phyloP scores from a whole-genome alignment of 2,888 invertebrate genomes.

The Geotrupes spiniger region DNA sequence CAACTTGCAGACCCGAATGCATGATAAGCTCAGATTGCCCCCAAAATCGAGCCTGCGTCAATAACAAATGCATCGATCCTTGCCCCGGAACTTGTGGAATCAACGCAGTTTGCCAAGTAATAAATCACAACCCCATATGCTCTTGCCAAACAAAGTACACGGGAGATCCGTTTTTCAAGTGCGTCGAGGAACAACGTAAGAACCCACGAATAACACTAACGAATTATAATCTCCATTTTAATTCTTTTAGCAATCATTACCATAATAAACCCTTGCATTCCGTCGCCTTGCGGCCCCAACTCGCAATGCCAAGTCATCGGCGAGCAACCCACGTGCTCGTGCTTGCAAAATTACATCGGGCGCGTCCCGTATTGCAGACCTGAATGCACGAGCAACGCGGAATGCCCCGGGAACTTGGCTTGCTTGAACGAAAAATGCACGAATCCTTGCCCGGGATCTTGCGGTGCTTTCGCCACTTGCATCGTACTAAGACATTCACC shows the following conservation, averaged over 20 bases:
- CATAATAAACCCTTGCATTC: conserved; percentile 70
- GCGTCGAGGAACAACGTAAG: conserved; percentile 68
- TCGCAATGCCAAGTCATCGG: conserved; percentile 77
- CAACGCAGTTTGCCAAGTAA: conserved; percentile 77
- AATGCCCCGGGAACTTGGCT: conserved; percentile 79
- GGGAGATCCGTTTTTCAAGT: conserved; percentile 80
- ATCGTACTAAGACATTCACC: conserved; percentile 81
- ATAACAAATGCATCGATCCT: conserved; percentile 77
- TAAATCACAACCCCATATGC: conserved; percentile 84
- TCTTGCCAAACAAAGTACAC: conserved; percentile 71
- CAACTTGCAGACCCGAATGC: conserved; percentile 76
- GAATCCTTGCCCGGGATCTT: conserved; percentile 83
- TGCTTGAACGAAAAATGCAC: conserved; percentile 79
- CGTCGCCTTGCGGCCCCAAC: conserved; percentile 82
- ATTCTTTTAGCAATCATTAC: conserved; percentile 23
- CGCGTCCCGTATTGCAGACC: conserved; percentile 83
- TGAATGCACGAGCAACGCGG: conserved; percentile 80
- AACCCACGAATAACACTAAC: conserved; percentile 7
- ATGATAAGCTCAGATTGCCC: conserved; percentile 80
- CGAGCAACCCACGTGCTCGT: conserved; percentile 77
- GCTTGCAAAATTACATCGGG: conserved; percentile 74
- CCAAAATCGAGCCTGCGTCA: conserved; percentile 75
- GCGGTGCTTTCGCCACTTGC: conserved; percentile 76
- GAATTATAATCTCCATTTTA: conserved; percentile 5
- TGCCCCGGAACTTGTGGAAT: conserved; percentile 80